Conservation (phyloP, 2,888 invertebrate species). For the Terebella lapidaria region DNA sequence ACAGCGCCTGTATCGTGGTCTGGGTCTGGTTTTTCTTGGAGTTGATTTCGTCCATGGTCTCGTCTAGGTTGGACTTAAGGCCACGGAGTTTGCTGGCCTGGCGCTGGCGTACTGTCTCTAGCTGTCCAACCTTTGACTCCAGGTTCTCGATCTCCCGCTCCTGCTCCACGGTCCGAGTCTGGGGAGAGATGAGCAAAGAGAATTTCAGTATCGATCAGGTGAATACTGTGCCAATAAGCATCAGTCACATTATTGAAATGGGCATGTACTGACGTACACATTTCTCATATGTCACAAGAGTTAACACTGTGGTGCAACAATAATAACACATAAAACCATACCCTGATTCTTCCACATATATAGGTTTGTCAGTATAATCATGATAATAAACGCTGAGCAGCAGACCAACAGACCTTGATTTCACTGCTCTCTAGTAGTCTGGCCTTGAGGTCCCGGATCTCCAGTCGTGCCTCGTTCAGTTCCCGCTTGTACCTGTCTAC, state of each 20-base stretch:
- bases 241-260: no score
- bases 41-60: slow-evolving; percentile 28
- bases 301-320: no score
- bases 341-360: no score
- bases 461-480: slow-evolving; percentile 74
- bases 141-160: slow-evolving; percentile 45
- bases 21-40: slow-evolving; percentile 20
- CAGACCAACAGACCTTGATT: slow-evolving; percentile 28
- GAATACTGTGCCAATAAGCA: no score
- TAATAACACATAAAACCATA: no score
- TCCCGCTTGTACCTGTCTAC: slow-evolving; percentile 76
- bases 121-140: slow-evolving; percentile 42
- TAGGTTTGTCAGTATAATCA: no score
- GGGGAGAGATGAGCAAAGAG: not conserved
- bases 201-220: no score
- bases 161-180: slow-evolving; percentile 35
- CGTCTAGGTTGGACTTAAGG: slow-evolving; percentile 39
- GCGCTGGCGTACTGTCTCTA: slow-evolving; percentile 45
- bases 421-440: slow-evolving; percentile 47
- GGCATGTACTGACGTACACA: no score
- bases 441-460: slow-evolving; percentile 76
- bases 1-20: slow-evolving; percentile 48
- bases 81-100: slow-evolving; percentile 48
- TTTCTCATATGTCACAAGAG: no score
- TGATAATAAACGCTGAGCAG: no score